Percentiles rank a stretch among this genome's conserved stretches.
Conservation (phyloP, 1,140 invertebrate genomes). For the Drosophila ananassae region DNA sequence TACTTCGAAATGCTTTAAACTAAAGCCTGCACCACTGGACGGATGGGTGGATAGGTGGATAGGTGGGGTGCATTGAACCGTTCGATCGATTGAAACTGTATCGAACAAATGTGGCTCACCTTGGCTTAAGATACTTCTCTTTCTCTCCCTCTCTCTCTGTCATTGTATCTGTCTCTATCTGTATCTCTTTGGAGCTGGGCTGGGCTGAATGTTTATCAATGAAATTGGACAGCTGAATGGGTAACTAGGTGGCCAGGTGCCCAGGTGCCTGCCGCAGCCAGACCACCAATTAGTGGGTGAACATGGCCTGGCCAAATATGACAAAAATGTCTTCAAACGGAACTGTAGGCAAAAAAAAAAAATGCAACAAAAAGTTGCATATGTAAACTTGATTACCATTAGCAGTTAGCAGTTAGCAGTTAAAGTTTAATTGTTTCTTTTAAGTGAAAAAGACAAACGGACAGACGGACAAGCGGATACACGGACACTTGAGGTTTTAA, state of each 20-base stretch:
- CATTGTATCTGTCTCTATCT: neutral
- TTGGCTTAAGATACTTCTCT: slow-evolving; percentile 50
- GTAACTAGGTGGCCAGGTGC: slow-evolving; percentile 65
- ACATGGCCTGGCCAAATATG: slow-evolving; percentile 22
- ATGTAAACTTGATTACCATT: too few relatives aligned
- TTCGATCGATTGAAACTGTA: slow-evolving; percentile 13
- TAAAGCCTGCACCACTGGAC: slow-evolving; percentile 1
- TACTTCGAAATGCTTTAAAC: neutral
- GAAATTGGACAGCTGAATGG: slow-evolving; percentile 73
- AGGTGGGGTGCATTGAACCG: slow-evolving; percentile 55
- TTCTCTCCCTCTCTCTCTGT: slow-evolving; percentile 7
- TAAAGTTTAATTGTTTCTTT: too few relatives aligned
- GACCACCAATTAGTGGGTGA: slow-evolving; percentile 34
- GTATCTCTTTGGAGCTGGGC: slow-evolving; percentile 40
- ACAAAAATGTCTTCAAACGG: neutral
- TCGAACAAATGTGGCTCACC: slow-evolving; percentile 73
- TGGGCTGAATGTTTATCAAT: slow-evolving; percentile 67
- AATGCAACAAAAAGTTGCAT: neutral
- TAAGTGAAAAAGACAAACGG: too few relatives aligned
- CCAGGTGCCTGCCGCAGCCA: slow-evolving; percentile 1
- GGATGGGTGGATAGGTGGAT: neutral
- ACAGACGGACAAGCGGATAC: too few relatives aligned
- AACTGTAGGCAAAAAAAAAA: neutral
- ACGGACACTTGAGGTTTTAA: too few relatives aligned
- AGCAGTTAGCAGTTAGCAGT: too few relatives aligned